Base-by-base conservation (phyloP, 1,140 invertebrate genomes). In the Cydia fagiglandana region DNA sequence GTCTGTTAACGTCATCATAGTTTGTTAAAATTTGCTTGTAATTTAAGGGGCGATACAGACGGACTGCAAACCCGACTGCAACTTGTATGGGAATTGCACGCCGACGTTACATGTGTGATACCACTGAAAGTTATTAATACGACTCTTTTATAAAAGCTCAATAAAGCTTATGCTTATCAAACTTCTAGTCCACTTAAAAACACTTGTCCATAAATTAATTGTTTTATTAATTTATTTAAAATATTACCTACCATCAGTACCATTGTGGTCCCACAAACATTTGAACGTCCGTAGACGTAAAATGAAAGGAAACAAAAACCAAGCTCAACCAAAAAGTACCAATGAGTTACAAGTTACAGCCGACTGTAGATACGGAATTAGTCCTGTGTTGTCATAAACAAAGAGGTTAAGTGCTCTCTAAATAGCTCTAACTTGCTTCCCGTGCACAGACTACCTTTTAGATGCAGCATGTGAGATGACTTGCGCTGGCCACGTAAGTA, bases 401-500 rank as follows among this genome's bases (percentile, higher is more conserved):
- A 91, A 84, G 86, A 88, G 86, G 84, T 88, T 88, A 87, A 89
- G 84, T 86, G 85, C 81, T 83, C 82, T 83, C 80, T 82, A 89
- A 90, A 91, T 91, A 89, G 84, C 81, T 73, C 53, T 79, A 80
- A 79, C 80, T 82, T 86, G 83, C 85, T 83, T 86, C 82, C 83
- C 78, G 56, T 61, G 56, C 15, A 61, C 9, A 12, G 20, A 61
- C 6, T 24, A 61, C 20, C 56, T 5, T 10, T 24, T 61, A 61
- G 20, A 61, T 61, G 56, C 2, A 7, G 20, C 4, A 61, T 24
- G 20, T 10, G 7, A n/a, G 50, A 53, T 4, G 50, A 53, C n/a
- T 47, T 2, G 17, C n/a, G n/a, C 17, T 61, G 2, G 15, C 17
- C 17, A 15, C n/a, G 50, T 50, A 15, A 0, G 0, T 53, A 5